Evolutionary conservation across 2,888 invertebrate species (phyloP), one percentile per base, ranked within the genome.

Genomic region (Metacarcinus magister): DNA sequence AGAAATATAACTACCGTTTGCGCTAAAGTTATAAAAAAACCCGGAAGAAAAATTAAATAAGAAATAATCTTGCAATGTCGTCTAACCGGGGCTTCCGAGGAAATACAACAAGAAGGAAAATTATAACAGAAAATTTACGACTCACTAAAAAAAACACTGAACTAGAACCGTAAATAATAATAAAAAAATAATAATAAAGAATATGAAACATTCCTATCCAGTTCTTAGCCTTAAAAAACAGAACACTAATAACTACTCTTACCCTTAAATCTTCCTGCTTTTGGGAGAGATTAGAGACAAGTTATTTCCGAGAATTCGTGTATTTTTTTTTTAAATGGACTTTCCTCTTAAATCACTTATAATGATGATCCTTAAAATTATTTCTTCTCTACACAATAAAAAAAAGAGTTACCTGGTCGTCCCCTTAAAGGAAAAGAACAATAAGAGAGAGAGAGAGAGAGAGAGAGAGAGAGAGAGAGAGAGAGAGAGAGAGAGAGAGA

Each of bases 401-500:
- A n/a, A 5, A 13, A 54, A 13, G n/a, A 54, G 10, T 54, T 54
- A 54, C 54, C 10, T 13, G 54, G 8, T 16, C 16, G 10, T 16
- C 54, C 10, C 54, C 54, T 54, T 54, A 16, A 54, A 54, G 16
- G 16, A 54, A 54, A 54, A 54, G 16, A 16, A 54, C 54, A 54
- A 3, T 16, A 54, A 16, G 16, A 16, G 54, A 54, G 3, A 54
- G 54, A 54, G 3, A 54, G 54, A 54, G 54, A 54, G 54, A 54
- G 54, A 54, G 54, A 54, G 54, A 7, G 7, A n/a, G n/a, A 7
- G 4, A 67, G 67, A 67, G 67, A 67, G 67, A 67, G 67, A 67
- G 67, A 67, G 67, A 67, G 67, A 67, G 67, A 67, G 67, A 67
- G 67, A 67, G 67, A 67, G 67, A 67, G 67, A 67, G 67, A 67